These are phyloP conservation scores for Ardeotis arabs DNA, from an alignment of 2,113 vertebrate genomes.

Conservation along the genomic window DNA sequence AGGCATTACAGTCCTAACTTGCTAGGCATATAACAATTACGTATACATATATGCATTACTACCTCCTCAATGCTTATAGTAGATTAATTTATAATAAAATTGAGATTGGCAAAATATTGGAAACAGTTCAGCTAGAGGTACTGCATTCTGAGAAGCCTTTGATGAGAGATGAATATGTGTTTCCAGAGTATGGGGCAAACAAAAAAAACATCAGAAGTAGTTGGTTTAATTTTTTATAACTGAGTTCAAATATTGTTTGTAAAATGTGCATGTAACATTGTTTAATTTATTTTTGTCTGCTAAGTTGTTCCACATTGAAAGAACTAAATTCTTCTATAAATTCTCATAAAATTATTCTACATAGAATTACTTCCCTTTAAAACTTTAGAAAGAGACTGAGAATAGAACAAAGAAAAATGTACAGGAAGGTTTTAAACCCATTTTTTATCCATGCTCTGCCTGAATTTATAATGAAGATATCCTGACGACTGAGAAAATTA, in stretches of 20 bases:
- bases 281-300: neutral
- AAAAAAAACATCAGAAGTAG: neutral
- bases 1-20: neutral
- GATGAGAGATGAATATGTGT: neutral
- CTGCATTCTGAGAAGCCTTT: neutral
- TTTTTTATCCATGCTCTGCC: neutral
- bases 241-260: neutral
- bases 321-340: neutral
- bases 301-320: neutral
- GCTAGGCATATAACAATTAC: neutral
- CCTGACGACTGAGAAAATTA: rapidly evolving
- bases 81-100: neutral
- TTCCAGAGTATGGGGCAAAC: neutral
- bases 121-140: neutral
- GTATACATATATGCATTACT: neutral
- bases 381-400: neutral
- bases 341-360: neutral
- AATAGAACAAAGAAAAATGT: neutral
- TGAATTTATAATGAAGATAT: neutral
- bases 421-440: neutral
- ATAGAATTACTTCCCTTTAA: neutral
- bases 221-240: neutral
- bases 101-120: neutral
- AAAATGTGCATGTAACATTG: neutral
- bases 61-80: neutral